Conservation (phyloP, 2,888 invertebrate genomes). For the Cryptocheilus praepositus region DNA sequence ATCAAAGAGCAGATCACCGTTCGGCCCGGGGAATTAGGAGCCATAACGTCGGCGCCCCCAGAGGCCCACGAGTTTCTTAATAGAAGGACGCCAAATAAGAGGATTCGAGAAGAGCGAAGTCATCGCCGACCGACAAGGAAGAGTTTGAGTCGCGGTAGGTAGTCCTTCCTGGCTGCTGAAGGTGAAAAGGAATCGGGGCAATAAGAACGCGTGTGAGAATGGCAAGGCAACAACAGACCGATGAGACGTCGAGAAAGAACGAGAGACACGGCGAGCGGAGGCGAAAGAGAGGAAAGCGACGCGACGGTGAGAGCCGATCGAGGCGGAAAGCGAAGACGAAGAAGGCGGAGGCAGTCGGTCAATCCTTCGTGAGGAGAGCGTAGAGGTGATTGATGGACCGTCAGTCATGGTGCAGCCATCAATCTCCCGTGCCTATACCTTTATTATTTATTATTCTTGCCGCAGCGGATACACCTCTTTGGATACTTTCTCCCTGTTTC, state of each 20-base stretch:
- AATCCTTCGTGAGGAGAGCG: slow-evolving; percentile 59
- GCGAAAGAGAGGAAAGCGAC: slow-evolving; percentile 15
- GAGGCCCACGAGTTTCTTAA: slow-evolving; percentile 32
- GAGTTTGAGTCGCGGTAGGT: slow-evolving; percentile 39
- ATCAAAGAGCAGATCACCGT: slow-evolving; percentile 29
- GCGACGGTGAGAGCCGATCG: slow-evolving; percentile 17
- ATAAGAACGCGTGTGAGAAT: slow-evolving; percentile 55
- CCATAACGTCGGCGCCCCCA: slow-evolving; percentile 31
- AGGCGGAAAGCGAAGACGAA: slow-evolving; percentile 33
- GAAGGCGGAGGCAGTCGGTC: slow-evolving; percentile 46
- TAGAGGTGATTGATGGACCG: slow-evolving; percentile 73
- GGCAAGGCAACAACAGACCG: slow-evolving; percentile 28
- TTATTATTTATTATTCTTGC: slow-evolving; percentile 70
- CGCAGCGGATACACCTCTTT: slow-evolving; percentile 54
- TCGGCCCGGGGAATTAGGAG: slow-evolving; percentile 35
- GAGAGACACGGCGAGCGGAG: slow-evolving; percentile 3
- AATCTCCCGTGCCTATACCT: slow-evolving; percentile 67
- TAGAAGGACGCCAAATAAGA: slow-evolving; percentile 48
- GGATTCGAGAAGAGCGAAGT: slow-evolving; percentile 48
- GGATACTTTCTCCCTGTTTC: slow-evolving; percentile 26
- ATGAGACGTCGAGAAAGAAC: slow-evolving; percentile 19
- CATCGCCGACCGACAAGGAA: slow-evolving; percentile 35
- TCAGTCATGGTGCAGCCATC: slow-evolving; percentile 74
- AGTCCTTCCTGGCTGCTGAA: slow-evolving; percentile 6
- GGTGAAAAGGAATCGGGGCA: slow-evolving; percentile 42